phyloP scores from a whole-genome alignment of 2,888 invertebrate species.

The Melanophora roralis region DNA sequence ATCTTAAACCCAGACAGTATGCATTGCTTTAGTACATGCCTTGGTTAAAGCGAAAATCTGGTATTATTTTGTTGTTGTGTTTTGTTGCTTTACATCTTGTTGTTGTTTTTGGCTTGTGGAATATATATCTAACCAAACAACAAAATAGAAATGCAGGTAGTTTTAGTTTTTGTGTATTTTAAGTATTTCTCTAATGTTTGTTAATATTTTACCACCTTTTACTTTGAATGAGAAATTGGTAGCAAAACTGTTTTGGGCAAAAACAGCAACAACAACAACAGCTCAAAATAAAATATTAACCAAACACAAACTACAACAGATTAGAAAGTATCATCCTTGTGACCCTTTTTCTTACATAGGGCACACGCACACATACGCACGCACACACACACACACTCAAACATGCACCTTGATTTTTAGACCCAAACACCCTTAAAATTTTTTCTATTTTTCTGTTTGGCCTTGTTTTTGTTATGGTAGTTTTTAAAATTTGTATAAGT shows the following conservation, averaged over 20 bases:
- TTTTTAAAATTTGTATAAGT: conserved; percentile 18
- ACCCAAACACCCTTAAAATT: background rate
- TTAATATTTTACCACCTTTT: conserved; percentile 48
- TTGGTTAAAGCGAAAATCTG: conserved; percentile 24
- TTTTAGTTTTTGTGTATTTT: too few relatives aligned
- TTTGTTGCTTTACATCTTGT: conserved; percentile 8
- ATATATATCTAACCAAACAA: too few relatives aligned
- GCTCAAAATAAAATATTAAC: conserved; percentile 17
- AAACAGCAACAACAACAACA: conserved; percentile 51
- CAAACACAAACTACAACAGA: conserved; percentile 7
- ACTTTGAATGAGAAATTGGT: conserved; percentile 7
- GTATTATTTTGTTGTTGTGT: conserved; percentile 18
- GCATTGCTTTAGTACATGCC: background rate
- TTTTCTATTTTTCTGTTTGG: background rate
- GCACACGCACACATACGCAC: background rate
- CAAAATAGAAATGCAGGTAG: too few relatives aligned
- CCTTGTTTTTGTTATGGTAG: background rate
- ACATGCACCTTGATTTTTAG: background rate
- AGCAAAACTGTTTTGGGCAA: conserved; percentile 44
- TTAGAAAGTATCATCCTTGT: conserved; percentile 48
- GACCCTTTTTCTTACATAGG: conserved; percentile 43
- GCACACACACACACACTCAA: background rate
- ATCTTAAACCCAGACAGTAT: conserved; percentile 44
- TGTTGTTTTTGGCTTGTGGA: too few relatives aligned
- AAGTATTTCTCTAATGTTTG: conserved; percentile 16